Evolutionary conservation across 2,888 invertebrate genomes (phyloP).

Genomic region (Parnassius mnemosyne): DNA sequence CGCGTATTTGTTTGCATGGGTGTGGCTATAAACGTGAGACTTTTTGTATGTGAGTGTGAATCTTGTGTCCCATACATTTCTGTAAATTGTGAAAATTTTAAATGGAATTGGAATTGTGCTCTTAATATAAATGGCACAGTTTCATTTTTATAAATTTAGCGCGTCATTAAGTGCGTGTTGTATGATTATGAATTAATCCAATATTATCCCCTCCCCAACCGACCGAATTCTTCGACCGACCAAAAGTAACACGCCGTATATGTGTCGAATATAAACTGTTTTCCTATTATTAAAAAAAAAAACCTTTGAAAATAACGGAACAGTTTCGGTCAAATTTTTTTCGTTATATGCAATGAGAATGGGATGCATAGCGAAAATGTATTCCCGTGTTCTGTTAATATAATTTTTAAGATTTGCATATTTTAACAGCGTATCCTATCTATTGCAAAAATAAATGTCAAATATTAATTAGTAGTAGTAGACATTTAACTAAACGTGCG

Average conservation of each 20-base stretch:
- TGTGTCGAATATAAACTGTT: no score
- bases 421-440: not conserved
- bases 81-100: no score
- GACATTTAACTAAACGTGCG: not conserved
- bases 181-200: no score
- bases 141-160: no score
- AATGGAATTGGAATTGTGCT: no score
- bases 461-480: not conserved
- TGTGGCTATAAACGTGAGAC: no score
- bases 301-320: not conserved
- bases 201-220: no score
- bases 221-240: not conserved
- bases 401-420: no score
- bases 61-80: no score
- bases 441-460: slow-evolving; percentile 1
- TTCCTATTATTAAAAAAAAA: not conserved
- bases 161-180: no score
- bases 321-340: not conserved
- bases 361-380: not conserved
- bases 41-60: not conserved
- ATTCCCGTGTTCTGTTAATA: no score
- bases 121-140: no score
- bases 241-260: slow-evolving; percentile 5
- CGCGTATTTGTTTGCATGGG: not conserved
- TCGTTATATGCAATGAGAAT: not conserved